Conservation (phyloP, 2,113 vertebrate species). For the Baryphthengus martii region DNA sequence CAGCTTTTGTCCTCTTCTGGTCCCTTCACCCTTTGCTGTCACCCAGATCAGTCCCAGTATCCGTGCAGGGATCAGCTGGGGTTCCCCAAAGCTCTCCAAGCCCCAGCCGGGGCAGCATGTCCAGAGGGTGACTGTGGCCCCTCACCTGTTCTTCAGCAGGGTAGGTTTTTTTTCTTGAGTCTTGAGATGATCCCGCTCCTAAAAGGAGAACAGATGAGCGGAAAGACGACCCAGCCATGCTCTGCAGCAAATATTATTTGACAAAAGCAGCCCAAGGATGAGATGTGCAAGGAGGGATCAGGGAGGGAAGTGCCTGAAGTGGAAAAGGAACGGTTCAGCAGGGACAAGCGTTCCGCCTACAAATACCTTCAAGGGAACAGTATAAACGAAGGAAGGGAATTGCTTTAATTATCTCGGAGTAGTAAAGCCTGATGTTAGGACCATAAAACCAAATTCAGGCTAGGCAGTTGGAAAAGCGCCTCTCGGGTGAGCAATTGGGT, state of each 20-base stretch:
- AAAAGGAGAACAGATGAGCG: not conserved
- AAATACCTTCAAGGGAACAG: not conserved
- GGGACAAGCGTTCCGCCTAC: not conserved
- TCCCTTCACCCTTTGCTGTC: not conserved
- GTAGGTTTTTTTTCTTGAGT: not conserved
- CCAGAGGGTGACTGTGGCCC: not conserved
- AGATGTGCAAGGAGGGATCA: not conserved
- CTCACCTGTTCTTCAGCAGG: not conserved
- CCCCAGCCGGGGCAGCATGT: not conserved
- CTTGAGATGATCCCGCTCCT: not conserved
- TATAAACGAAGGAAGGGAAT: not conserved
- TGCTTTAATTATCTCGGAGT: not conserved
- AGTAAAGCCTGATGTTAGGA: not conserved
- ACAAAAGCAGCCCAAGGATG: not conserved
- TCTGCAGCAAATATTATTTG: not conserved
- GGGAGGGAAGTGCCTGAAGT: fast-evolving
- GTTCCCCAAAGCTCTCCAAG: not conserved
- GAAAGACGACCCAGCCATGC: not conserved
- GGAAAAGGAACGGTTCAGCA: not conserved
- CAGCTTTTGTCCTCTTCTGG: not conserved
- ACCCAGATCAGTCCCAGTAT: not conserved
- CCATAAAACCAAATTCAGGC: not conserved
- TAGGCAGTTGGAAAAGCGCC: not conserved
- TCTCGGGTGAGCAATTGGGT: not conserved
- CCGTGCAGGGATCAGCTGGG: not conserved